Evolutionary conservation across 2,888 invertebrate species (phyloP), one percentile per base, ranked within the genome.

Genomic region (Perithous albicinctus): DNA sequence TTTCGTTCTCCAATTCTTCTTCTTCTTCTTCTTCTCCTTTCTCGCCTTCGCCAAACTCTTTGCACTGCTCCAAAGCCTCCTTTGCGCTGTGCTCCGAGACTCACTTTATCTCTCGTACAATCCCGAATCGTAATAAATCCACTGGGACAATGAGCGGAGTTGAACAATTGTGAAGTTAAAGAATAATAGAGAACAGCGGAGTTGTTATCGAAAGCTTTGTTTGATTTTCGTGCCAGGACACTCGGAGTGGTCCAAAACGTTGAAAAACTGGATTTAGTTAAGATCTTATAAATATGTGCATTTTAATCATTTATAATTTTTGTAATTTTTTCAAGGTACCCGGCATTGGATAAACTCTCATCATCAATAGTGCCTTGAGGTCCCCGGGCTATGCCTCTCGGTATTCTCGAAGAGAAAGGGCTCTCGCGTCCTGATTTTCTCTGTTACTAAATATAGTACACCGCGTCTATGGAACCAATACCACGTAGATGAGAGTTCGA

Each of bases 351-450:
- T 66, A 66, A 48, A 64, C 43, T 72, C n/a, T n/a, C n/a, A n/a
- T n/a, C 29, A 54, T 73, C 56, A 63, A 59, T 5, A 7, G 7
- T 29, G 72, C 29, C 12, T 23, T 38, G 61, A 67, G 78, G 72
- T 74, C 63, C n/a, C n/a, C 64, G 64, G 70, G 23, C 35, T 26
- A 32, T 5, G 59, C 54, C 41, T 56, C 63, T 56, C 63, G 48
- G 61, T 59, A 20, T 51, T 74, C 59, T 18, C 56, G 61, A 76
- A 78, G 82, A 82, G 78, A 82, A 82, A 78, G 78, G 82, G 78
- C 67, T 82, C 78, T 23, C 74, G 82, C 67, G 67, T 82, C 75
- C 82, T 48, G 82, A 76, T 79, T 82, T 72, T 67, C 38, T 41
- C 18, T 63, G 61, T 72, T 70, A 59, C 78, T 78, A 66, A 66